Evolutionary conservation across 2,113 vertebrate genomes (phyloP).

Genomic region (Callipepla californica): DNA sequence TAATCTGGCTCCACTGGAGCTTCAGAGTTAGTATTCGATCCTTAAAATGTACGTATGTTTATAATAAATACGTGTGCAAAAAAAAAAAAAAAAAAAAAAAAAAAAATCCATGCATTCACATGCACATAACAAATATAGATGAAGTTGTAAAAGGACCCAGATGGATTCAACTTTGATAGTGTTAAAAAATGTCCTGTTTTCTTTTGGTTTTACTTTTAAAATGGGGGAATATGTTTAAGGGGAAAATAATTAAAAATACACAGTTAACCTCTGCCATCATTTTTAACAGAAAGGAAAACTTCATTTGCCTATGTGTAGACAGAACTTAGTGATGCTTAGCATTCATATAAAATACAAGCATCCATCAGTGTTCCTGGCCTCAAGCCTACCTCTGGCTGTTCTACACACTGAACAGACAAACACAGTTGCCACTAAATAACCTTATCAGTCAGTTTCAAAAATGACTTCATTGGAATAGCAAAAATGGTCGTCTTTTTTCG

Average conservation of each 20-base stretch:
- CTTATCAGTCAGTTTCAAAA: not conserved
- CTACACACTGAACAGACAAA: not conserved
- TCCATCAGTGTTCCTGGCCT: not conserved
- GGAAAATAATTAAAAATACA: not conserved
- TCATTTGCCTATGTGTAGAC: not conserved
- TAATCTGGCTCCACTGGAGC: not conserved
- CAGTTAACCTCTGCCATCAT: not conserved
- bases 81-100: not conserved
- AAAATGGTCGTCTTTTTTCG: not conserved
- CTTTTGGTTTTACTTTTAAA: not conserved
- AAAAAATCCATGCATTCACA: not conserved
- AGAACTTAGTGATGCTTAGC: not conserved
- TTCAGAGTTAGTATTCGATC: not conserved
- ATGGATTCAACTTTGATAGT: not conserved
- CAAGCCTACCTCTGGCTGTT: not conserved
- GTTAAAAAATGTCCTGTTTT: not conserved
- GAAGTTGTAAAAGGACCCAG: not conserved
- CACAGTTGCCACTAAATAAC: not conserved
- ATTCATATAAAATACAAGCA: not conserved
- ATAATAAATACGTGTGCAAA: not conserved
- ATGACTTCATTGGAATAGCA: not conserved
- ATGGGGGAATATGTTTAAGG: not conserved
- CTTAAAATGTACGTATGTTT: not conserved
- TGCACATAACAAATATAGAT: not conserved
- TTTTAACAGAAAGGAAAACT: not conserved